Evolutionary conservation across 1,140 invertebrate species (phyloP).

Genomic region (Ctenoplectra terminalis): DNA sequence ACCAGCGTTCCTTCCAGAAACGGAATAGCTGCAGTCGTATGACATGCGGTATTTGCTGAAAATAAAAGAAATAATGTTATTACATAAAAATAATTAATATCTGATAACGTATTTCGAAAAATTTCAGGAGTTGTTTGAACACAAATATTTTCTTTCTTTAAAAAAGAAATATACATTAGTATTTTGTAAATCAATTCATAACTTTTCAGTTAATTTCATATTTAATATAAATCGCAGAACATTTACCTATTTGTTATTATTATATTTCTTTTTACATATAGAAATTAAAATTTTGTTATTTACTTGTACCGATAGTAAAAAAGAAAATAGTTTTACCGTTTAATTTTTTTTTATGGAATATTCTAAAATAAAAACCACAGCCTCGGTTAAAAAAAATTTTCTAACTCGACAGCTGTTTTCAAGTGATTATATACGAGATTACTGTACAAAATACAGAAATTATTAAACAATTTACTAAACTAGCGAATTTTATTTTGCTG

Average conservation of each 20-base stretch:
- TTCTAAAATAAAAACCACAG: background rate
- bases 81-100: background rate
- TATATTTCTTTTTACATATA: no score
- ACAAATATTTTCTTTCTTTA: background rate
- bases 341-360: no score
- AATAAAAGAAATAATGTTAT: background rate
- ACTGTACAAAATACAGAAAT: background rate
- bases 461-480: no score
- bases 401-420: no score
- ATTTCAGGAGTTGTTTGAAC: background rate
- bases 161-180: background rate
- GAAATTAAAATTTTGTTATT: no score
- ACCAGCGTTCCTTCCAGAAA: conserved; percentile 74
- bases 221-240: background rate
- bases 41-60: conserved; percentile 89
- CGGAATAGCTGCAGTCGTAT: conserved; percentile 88
- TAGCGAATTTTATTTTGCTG: background rate
- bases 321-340: no score
- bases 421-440: no score
- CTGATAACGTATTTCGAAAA: background rate
- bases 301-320: no score
- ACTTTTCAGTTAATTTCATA: background rate
- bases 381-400: no score
- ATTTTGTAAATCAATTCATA: background rate
- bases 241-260: no score